Evolutionary conservation across 2,797 vertebrate genomes (phyloP).

Genomic region (Chelon auratus): DNA sequence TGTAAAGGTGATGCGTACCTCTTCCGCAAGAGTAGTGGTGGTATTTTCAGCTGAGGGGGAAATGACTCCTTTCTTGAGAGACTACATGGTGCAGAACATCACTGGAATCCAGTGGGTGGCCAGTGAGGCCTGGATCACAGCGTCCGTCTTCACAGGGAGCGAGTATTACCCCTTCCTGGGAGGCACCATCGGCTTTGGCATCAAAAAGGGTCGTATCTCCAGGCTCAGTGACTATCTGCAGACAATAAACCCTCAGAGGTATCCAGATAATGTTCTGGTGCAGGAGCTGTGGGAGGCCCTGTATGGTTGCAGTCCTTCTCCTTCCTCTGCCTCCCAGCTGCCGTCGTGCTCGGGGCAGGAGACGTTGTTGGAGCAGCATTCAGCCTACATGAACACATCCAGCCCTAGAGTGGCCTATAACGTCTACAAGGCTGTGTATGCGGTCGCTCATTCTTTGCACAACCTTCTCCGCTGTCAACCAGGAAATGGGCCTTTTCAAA

Average conservation of each 20-base stretch:
- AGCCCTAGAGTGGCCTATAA: constrained; percentile 84
- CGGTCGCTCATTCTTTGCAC: constrained; percentile 83
- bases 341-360: constrained; percentile 78
- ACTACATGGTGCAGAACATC: constrained; percentile 83
- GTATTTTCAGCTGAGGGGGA: constrained; percentile 84
- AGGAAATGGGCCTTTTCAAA: constrained; percentile 76
- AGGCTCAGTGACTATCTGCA: constrained; percentile 76
- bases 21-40: constrained; percentile 81
- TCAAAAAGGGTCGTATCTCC: constrained; percentile 77
- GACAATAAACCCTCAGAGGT: constrained; percentile 71
- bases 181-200: constrained; percentile 83
- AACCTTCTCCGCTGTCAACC: constrained; percentile 79
- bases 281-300: constrained; percentile 80
- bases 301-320: constrained; percentile 74
- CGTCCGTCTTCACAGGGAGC: constrained; percentile 79
- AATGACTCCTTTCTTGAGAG: constrained; percentile 81
- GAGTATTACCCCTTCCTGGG: constrained; percentile 81
- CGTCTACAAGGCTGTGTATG: constrained; percentile 83
- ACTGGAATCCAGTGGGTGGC: constrained; percentile 86
- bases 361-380: constrained; percentile 68
- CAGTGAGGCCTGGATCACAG: constrained; percentile 85
- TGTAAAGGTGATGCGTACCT: constrained; percentile 76
- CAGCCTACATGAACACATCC: constrained; percentile 83
- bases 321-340: constrained; percentile 28
- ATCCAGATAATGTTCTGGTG: constrained; percentile 72